Conservation (phyloP, 2,888 invertebrate species). For the Megaustenia siamemsis region DNA sequence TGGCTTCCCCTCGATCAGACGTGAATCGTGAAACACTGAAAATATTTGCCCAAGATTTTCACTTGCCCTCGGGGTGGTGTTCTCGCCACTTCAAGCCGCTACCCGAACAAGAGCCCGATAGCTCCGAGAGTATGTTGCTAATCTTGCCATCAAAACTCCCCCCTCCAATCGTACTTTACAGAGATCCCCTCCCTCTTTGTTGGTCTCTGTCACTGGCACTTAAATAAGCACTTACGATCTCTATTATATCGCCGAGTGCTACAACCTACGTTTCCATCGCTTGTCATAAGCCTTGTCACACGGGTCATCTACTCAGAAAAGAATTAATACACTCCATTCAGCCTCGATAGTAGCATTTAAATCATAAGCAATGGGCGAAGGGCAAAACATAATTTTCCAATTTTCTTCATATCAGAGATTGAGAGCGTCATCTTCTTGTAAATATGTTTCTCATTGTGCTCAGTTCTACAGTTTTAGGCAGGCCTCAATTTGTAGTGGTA, state of each 20-base stretch:
- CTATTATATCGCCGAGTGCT: constrained; percentile 28
- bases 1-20: not conserved
- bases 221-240: constrained; percentile 23
- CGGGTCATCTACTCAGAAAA: not conserved
- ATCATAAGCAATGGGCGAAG: constrained; percentile 27
- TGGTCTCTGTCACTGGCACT: constrained; percentile 43
- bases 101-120: not conserved
- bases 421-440: constrained; percentile 12
- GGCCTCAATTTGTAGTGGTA: constrained; percentile 16
- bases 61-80: constrained; percentile 30
- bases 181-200: constrained; percentile 21
- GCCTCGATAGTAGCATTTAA: constrained; percentile 8
- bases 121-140: constrained; percentile 17
- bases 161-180: not conserved
- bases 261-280: constrained; percentile 7
- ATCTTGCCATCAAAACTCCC: constrained; percentile 37
- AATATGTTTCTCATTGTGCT: constrained; percentile 25
- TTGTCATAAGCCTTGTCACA: constrained; percentile 25
- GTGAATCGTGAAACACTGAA: constrained; percentile 34
- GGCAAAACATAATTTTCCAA: constrained; percentile 36
- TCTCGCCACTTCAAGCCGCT: constrained; percentile 39
- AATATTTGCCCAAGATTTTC: constrained; percentile 43
- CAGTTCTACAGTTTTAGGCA: constrained; percentile 7
- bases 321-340: constrained; percentile 38
- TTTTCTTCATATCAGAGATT: constrained; percentile 17